Conservation (phyloP, 1,140 invertebrate genomes). For the Aradophagus sp. region DNA sequence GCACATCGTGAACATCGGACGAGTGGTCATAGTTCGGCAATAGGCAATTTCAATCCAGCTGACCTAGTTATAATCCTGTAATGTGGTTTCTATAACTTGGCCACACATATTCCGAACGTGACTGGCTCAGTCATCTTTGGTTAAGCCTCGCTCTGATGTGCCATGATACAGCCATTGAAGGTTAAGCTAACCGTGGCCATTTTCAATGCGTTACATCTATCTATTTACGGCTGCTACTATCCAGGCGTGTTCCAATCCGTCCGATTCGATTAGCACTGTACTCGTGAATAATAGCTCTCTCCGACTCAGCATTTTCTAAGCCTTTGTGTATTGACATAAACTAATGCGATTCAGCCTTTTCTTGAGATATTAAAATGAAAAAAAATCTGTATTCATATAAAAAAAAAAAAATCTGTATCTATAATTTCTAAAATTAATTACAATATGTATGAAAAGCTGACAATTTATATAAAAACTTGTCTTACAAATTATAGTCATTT, state of each 20-base stretch:
- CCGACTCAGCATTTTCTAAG: conserved; percentile 10
- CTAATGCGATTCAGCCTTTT: conserved; percentile 1
- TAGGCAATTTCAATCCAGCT: conserved; percentile 18
- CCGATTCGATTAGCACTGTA: conserved; percentile 16
- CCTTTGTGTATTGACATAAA: conserved; percentile 7
- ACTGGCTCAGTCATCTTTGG: conserved; percentile 24
- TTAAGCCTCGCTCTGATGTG: conserved; percentile 10
- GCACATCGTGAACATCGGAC: no score
- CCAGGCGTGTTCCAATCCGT: conserved; percentile 19
- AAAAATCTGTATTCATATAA: no score
- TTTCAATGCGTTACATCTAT: conserved; percentile 25
- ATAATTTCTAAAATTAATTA: no score
- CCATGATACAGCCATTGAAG: conserved; percentile 30
- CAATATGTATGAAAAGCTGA: no score
- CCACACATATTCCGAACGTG: conserved; percentile 31
- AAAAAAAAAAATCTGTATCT: no score
- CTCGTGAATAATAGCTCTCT: conserved; percentile 17
- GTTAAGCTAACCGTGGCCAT: conserved; percentile 27
- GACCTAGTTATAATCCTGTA: conserved; percentile 29
- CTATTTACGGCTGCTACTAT: conserved; percentile 4
- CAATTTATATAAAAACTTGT: no score
- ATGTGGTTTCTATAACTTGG: conserved; percentile 35
- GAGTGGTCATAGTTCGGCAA: no score
- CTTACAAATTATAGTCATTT: no score
- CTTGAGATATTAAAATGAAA: no score